Evolutionary conservation across 2,113 vertebrate species (phyloP).

Genomic region (Gobiocypris rarus): DNA sequence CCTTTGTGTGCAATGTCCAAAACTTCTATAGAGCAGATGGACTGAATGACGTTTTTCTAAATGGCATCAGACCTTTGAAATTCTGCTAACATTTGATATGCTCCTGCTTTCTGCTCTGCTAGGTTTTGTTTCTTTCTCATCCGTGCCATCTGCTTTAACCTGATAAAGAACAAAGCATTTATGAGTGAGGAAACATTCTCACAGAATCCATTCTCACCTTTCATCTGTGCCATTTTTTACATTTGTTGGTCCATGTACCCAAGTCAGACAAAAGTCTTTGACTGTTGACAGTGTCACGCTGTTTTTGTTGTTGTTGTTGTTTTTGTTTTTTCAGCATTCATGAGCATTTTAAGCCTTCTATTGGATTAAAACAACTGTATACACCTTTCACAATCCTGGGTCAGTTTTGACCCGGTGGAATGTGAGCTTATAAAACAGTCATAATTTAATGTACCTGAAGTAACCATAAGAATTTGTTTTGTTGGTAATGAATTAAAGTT

Average conservation of each 20-base stretch:
- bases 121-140: conserved; percentile 6
- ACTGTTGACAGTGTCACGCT: not conserved
- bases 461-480: not conserved
- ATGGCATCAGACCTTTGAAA: not conserved
- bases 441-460: too few relatives aligned
- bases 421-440: too few relatives aligned
- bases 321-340: not conserved
- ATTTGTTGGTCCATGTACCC: not conserved
- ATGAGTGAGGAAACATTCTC: not conserved
- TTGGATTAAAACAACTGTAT: too few relatives aligned
- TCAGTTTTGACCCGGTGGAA: too few relatives aligned
- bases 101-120: not conserved
- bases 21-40: not conserved
- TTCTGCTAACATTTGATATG: not conserved
- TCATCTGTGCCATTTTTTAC: not conserved
- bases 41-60: not conserved
- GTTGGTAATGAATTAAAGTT: not conserved
- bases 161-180: conserved; percentile 17
- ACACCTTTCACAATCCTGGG: too few relatives aligned
- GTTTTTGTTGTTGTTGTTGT: too few relatives aligned
- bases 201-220: not conserved
- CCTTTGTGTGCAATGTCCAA: not conserved
- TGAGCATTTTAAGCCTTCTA: not conserved
- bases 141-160: not conserved
- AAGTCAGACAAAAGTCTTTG: not conserved